Conservation (phyloP, 2,797 vertebrate species). For the Danio aesculapii region DNA sequence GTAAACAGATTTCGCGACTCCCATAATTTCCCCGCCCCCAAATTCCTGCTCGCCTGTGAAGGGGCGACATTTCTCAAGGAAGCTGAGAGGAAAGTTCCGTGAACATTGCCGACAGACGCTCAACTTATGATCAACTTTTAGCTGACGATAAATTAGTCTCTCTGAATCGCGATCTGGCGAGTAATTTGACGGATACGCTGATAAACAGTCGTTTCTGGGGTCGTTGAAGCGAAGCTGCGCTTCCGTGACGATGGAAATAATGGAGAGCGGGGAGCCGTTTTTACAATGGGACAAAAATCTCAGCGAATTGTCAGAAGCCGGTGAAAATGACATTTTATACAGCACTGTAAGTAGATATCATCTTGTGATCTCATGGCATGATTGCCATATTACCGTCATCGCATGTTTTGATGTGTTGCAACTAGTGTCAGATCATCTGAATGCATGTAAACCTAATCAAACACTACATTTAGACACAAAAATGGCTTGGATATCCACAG, state of each 20-base stretch:
- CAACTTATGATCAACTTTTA: slow-evolving; percentile 6
- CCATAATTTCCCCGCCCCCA: slow-evolving; percentile 72
- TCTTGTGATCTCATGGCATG: not conserved
- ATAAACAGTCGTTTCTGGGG: not conserved
- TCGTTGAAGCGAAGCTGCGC: not conserved
- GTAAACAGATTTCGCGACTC: slow-evolving; percentile 19
- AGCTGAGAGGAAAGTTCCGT: slow-evolving; percentile 50
- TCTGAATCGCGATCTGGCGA: not conserved
- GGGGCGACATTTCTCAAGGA: slow-evolving; percentile 59
- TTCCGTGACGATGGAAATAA: slow-evolving; percentile 85
- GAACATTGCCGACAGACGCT: not conserved
- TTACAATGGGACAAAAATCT: slow-evolving; percentile 94
- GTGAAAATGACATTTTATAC: slow-evolving; percentile 87
- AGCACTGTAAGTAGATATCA: slow-evolving; percentile 84
- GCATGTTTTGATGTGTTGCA: slow-evolving; percentile 7
- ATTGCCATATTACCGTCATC: not conserved
- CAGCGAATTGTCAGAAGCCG: slow-evolving; percentile 92
- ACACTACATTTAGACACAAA: not conserved
- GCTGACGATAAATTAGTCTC: not conserved
- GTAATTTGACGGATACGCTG: not conserved
- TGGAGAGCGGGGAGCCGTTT: slow-evolving; percentile 86
- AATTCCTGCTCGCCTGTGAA: slow-evolving; percentile 75
- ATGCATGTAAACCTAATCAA: not conserved
- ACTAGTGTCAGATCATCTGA: slow-evolving; percentile 25
- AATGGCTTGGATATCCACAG: not conserved